Conservation (phyloP, 1,140 invertebrate species). For the Cydia splendana region DNA sequence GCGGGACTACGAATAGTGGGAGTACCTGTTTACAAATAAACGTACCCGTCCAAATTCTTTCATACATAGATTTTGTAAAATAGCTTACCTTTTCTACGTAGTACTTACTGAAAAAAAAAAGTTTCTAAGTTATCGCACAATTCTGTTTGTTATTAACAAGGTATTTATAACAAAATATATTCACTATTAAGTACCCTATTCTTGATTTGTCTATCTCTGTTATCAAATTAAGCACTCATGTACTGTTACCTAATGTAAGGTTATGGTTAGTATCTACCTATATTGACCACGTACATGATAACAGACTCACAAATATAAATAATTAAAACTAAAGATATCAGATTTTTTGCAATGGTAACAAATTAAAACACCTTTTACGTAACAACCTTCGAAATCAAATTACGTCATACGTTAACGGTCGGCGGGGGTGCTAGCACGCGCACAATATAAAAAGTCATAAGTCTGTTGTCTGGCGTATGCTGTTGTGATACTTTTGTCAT, state of each 20-base stretch:
- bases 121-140: no score
- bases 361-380: constrained; percentile 55
- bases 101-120: no score
- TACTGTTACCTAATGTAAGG: not conserved
- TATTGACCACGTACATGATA: not conserved
- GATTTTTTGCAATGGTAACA: constrained; percentile 1
- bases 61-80: no score
- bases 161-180: no score
- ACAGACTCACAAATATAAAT: not conserved
- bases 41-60: not conserved
- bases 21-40: not conserved
- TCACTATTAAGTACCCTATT: no score
- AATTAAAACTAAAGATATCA: not conserved
- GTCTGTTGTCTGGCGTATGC: not conserved
- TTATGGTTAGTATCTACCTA: not conserved
- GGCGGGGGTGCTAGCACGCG: constrained; percentile 31
- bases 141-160: no score
- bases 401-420: constrained; percentile 47
- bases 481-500: constrained; percentile 3
- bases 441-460: constrained; percentile 1
- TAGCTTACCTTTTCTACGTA: no score
- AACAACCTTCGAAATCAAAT: constrained; percentile 44
- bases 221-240: no score
- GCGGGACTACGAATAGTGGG: not conserved
- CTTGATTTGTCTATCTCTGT: no score